These are phyloP conservation scores for Montipora sp. DNA, from an alignment of 64 coral and sea anemone genomes.

Conservation along the genomic window DNA sequence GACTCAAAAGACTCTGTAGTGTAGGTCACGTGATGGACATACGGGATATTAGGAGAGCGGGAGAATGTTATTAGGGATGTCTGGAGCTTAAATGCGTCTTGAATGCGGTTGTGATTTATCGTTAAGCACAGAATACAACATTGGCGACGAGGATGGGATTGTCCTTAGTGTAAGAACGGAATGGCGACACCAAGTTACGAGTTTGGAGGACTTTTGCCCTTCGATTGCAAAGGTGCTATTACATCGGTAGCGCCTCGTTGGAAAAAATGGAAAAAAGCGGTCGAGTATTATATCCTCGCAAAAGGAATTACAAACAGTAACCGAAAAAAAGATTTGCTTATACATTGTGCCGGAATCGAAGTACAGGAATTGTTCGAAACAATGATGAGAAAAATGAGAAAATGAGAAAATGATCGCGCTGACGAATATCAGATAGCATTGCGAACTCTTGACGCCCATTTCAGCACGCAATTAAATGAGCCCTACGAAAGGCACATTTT, in stretches of 20 bases:
- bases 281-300: background rate
- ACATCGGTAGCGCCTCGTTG: background rate
- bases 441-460: background rate
- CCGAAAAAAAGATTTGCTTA: no score
- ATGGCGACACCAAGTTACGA: slow-evolving; percentile 2
- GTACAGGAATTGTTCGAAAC: background rate
- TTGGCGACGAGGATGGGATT: background rate
- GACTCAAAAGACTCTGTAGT: no score
- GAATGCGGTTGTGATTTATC: no score
- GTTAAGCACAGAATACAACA: background rate
- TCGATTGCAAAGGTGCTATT: background rate
- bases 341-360: background rate
- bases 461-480: background rate
- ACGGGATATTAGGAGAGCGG: no score
- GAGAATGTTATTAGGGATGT: no score
- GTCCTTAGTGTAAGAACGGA: background rate
- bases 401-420: background rate
- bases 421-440: slow-evolving; percentile 4
- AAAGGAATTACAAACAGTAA: no score
- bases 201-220: background rate
- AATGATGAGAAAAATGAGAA: background rate
- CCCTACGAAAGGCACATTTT: background rate
- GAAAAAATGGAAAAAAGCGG: background rate
- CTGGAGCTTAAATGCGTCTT: background rate
- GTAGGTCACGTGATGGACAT: no score